These are phyloP conservation scores for Spatula clypeata DNA, from an alignment of 2,797 vertebrate genomes.

Conservation along the genomic window DNA sequence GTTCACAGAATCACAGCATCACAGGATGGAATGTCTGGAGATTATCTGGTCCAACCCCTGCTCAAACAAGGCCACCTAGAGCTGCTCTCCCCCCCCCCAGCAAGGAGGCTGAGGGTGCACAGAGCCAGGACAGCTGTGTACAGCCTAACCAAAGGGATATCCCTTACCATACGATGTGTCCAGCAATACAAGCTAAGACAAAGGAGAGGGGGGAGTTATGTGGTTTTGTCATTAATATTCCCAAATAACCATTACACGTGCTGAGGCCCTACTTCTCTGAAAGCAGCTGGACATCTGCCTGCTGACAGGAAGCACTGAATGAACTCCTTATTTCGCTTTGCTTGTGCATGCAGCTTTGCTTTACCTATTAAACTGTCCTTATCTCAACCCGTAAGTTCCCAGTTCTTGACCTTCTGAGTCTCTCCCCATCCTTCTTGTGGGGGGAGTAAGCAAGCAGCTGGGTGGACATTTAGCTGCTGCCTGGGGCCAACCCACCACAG, in stretches of 20 bases:
- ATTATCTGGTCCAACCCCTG: background rate
- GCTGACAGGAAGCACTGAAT: background rate
- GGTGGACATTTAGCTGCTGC: background rate
- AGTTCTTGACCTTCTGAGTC: background rate
- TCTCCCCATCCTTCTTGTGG: background rate
- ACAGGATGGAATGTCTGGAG: background rate
- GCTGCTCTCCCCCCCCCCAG: background rate
- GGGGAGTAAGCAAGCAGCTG: background rate
- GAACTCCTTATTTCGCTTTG: background rate
- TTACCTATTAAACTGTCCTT: background rate
- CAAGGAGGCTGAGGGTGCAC: background rate
- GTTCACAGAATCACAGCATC: background rate
- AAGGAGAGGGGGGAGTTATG: background rate
- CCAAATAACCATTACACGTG: fast-evolving
- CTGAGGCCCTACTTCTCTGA: background rate
- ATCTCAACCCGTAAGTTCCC: background rate
- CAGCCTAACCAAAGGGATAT: background rate
- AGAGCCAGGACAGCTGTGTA: background rate
- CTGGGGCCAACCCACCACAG: background rate
- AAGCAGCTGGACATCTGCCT: background rate
- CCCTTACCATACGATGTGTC: background rate
- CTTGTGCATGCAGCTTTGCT: background rate
- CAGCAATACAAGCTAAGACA: background rate
- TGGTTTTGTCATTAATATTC: background rate
- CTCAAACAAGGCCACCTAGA: background rate